Base-by-base conservation (phyloP, 92 coral and sea anemone species). In the Heteractis magnifica region DNA sequence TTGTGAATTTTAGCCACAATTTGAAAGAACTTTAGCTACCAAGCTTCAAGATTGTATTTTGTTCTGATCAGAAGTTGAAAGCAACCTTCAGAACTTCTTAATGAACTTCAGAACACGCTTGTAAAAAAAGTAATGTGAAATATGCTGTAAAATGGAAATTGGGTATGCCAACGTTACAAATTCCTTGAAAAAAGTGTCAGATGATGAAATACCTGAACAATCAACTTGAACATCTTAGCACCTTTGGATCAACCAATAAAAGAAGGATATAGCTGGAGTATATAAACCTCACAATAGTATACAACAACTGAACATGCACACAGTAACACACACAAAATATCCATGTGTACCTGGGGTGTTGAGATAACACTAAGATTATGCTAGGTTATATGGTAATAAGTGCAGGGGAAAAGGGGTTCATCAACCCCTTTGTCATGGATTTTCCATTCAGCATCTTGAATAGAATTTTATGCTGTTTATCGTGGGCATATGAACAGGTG, bases 311-410 rank as follows among this genome's bases (percentile, higher is more conserved):
- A 23, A 4, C 58, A 53, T 26, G 49, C 73, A 68, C 49, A 68
- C 19, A 68, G 6, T 12, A 0, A 60, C 20, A 59, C 60, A 68
- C 55, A 58, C 4, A 16, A 20, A 81, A 78, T 78, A 52, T 18
- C n/a, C 19, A 74, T 71, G 20, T 81, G 84, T 81, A 81, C 85
- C 95, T 92, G 95, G 95, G 93, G 95, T 92, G 93, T 89, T 92
- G 92, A 92, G 91, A 92, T 56, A 82, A 89, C 77, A 53, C 72
- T 81, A 81, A 48, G 51, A 70, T 65, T 68, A 74, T 51, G 53
- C 15, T 81, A 20, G n/a, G n/a, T 79, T 62, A 53, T 79, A n/a
- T 3, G n/a, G 64, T 48, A 48, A 8, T 48, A 64, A 52, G 4
- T 10, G 7, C 34, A 6, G 18, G 49, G 11, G 14, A 79, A 34